Evolutionary conservation across 2,113 vertebrate genomes (phyloP).

Genomic region (Limnothrissa miodon): DNA sequence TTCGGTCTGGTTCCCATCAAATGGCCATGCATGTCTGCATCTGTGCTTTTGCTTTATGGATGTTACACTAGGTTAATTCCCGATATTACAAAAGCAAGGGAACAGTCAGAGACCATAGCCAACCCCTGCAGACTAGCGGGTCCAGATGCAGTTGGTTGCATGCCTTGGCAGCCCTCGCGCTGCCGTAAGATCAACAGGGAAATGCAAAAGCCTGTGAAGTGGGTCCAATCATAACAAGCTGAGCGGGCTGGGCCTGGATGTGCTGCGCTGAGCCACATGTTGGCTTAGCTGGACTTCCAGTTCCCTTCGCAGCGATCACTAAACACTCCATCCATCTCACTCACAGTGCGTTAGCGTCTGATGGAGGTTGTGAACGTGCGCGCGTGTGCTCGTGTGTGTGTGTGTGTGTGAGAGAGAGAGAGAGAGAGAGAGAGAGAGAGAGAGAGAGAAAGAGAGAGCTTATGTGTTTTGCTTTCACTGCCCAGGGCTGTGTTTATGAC

Average conservation of each 20-base stretch:
- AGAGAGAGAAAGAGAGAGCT: too few relatives aligned
- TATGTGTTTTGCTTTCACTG: not conserved
- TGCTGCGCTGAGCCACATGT: conserved; percentile 31
- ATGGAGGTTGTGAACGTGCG: not conserved
- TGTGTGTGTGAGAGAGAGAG: too few relatives aligned
- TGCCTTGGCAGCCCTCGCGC: conserved; percentile 28
- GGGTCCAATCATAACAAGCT: conserved; percentile 44
- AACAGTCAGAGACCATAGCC: not conserved
- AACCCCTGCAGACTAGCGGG: not conserved
- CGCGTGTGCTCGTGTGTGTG: too few relatives aligned
- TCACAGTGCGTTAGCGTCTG: conserved; percentile 13
- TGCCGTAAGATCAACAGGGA: conserved; percentile 42
- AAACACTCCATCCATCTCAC: conserved; percentile 27
- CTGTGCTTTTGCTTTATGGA: not conserved
- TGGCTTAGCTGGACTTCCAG: conserved; percentile 28
- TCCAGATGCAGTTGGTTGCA: conserved; percentile 42
- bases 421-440: too few relatives aligned
- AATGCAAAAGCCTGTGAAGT: conserved; percentile 45
- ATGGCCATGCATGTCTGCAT: not conserved
- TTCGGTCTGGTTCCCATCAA: not conserved
- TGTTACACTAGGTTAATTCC: not conserved
- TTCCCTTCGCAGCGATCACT: conserved; percentile 33
- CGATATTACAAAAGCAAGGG: not conserved
- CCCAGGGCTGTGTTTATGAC: not conserved
- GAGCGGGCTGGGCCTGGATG: conserved; percentile 27